Conservation (phyloP, 2,797 vertebrate species). For the Myotis planiceps region DNA sequence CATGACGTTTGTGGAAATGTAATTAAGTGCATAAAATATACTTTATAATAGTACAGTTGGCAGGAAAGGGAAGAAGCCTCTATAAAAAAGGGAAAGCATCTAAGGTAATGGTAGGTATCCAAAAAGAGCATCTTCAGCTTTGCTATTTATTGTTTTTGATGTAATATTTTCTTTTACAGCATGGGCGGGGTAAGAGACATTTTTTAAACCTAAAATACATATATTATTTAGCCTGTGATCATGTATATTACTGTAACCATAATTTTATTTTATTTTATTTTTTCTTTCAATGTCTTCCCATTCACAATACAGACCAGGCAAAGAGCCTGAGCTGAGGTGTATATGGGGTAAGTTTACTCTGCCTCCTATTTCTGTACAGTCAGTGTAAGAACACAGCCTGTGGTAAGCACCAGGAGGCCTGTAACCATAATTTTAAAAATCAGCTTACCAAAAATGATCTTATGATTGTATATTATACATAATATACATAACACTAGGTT, state of each 20-base stretch:
- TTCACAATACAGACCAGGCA: no score
- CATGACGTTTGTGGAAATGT: conserved; percentile 84
- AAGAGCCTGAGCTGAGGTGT: no score
- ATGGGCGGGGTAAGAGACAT: neutral
- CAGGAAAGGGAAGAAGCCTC: conserved; percentile 39
- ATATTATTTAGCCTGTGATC: neutral
- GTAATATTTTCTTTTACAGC: neutral
- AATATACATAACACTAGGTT: neutral
- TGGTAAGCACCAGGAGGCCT: no score
- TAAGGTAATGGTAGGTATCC: conserved; percentile 21
- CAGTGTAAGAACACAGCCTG: no score
- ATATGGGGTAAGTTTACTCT: no score
- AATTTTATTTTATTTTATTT: neutral
- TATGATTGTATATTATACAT: neutral
- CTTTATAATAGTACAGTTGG: conserved; percentile 70
- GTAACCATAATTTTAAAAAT: neutral
- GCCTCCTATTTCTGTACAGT: no score
- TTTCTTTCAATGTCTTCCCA: no score
- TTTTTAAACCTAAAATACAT: neutral
- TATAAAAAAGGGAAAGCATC: conserved; percentile 26
- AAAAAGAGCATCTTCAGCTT: neutral
- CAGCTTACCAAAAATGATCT: neutral
- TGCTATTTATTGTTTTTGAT: neutral
- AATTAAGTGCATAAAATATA: conserved; percentile 81
- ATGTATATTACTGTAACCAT: neutral